Evolutionary conservation across 2,797 vertebrate species (phyloP).

Genomic region (Diceros bicornis): DNA sequence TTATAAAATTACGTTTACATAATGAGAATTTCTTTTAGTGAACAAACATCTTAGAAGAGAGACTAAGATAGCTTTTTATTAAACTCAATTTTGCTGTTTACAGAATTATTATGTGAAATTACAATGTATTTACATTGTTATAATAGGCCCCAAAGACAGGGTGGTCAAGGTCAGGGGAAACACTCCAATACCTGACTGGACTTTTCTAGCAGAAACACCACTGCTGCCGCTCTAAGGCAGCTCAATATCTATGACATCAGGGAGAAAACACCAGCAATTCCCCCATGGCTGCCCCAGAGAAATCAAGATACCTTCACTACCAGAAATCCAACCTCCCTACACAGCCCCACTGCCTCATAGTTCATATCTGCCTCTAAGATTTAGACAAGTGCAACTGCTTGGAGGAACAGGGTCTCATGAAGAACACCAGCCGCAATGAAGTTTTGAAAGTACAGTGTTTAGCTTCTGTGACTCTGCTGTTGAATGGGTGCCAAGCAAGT

Average conservation of each 20-base stretch:
- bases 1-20: slow-evolving; percentile 30
- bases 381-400: not conserved
- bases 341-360: not conserved
- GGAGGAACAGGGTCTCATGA: not conserved
- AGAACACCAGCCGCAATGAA: not conserved
- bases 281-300: not conserved
- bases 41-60: slow-evolving; percentile 24
- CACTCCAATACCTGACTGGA: not conserved
- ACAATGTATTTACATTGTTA: not conserved
- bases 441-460: not conserved
- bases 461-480: not conserved
- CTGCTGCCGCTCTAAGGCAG: not conserved
- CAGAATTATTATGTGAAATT: slow-evolving; percentile 6
- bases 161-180: not conserved
- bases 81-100: slow-evolving; percentile 3
- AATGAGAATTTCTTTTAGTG: slow-evolving; percentile 14
- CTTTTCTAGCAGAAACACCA: not conserved
- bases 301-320: not conserved
- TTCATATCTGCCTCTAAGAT: not conserved
- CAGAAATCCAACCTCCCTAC: slow-evolving; percentile 15
- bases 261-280: slow-evolving; percentile 20
- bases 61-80: not conserved
- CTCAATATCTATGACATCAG: not conserved
- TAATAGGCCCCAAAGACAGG: not conserved
- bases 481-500: not conserved